Base-by-base conservation (phyloP, 2,113 vertebrate species). In the Xyrauchen texanus region DNA sequence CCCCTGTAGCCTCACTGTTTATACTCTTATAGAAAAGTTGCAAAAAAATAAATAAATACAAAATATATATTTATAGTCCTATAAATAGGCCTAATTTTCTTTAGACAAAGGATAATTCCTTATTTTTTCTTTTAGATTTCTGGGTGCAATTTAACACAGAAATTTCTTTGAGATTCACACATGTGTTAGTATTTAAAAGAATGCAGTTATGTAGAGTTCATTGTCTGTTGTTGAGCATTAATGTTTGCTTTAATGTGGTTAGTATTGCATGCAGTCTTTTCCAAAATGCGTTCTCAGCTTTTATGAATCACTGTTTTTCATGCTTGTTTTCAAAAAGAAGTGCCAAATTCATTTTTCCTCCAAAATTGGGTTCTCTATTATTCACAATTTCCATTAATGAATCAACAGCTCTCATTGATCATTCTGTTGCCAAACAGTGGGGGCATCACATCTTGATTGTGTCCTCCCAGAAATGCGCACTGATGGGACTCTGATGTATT, bases 401-500 rank as follows among this genome's bases (percentile, higher is more conserved):
- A 71, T 21, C 8, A 58, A 57, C 68, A 57, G 68, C 68, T 58
- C 52, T 71, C n/a, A 21, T 70, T 70, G 7, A 5, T 10, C 12
- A 12, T 75, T 62, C 45, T 49, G 9, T 47, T 68, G 13, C 21
- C 49, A 78, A 76, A 6, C 57, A 34, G 42, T 57, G 52, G 68
- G 34, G 58, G 68, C 45, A 71, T 70, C 44, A 6, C 4, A 51
- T 16, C 45, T 47, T 65, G 58, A n/a, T n/a, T 45, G 70, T 79
- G 1, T 78, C 79, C 61, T 79, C 82, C 65, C 79, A 9, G 82
- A 85, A 67, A 79, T 47, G 10, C 34, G 68, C 12, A 64, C 68
- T 46, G 75, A 86, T 66, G 7, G 79, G 78, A 69, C 12, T 34
- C 21, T 34, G 21, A 12, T 82, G 44, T 85, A 71, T 53, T 9